Conservation (phyloP, 2,113 vertebrate genomes). For the Arvicanthis niloticus region DNA sequence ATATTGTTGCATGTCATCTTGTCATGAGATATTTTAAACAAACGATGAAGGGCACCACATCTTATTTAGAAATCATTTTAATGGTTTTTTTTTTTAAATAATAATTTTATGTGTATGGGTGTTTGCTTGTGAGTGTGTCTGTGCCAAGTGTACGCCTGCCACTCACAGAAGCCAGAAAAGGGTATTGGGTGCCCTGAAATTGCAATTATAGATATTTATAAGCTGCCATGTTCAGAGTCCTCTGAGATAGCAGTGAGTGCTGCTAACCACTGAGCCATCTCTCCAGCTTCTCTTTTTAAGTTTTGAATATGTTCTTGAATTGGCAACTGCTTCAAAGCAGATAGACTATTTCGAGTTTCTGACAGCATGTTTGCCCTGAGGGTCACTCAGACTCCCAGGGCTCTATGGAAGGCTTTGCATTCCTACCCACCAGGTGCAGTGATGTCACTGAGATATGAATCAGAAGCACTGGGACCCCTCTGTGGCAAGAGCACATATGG, state of each 20-base stretch:
- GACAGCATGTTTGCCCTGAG: not conserved
- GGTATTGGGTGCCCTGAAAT: not conserved
- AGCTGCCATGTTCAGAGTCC: not conserved
- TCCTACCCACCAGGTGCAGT: not conserved
- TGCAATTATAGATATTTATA: not conserved
- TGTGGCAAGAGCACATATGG: not conserved
- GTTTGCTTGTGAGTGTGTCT: not conserved
- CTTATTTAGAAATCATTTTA: not conserved
- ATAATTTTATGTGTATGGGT: not conserved
- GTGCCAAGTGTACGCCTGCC: not conserved
- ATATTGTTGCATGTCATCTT: not conserved
- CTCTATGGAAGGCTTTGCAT: not conserved
- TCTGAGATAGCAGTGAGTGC: not conserved
- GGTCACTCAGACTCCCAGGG: not conserved
- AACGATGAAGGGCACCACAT: not conserved
- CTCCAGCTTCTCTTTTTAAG: not conserved
- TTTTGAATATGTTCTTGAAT: not conserved
- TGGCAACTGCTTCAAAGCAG: not conserved
- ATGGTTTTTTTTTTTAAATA: not conserved
- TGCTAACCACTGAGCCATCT: not conserved
- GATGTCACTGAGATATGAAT: not conserved
- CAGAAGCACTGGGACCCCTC: not conserved
- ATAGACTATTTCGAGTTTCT: not conserved
- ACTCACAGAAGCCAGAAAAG: not conserved
- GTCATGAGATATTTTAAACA: not conserved